These are phyloP conservation scores for Aurelia aurita complex sp. Pacific DNA, from an alignment of 30 jellyfish, hydroid and myxozoan genomes.

Conservation along the genomic window DNA sequence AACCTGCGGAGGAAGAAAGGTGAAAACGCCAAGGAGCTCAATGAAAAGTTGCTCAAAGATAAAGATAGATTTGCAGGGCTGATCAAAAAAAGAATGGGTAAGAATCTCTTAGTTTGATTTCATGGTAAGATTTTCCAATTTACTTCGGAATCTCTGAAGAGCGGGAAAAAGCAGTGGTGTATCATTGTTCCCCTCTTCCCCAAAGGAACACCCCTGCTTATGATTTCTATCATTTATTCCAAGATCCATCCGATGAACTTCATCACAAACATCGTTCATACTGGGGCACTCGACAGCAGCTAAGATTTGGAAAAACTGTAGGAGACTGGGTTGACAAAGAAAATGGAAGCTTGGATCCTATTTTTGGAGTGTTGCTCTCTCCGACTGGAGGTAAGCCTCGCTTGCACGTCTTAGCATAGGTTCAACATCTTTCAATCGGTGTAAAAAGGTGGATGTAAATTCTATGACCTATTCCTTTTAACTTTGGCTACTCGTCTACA, in stretches of 20 bases:
- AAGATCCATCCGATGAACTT: neutral
- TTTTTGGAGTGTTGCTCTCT: slow-evolving; percentile 70
- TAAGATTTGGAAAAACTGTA: slow-evolving; percentile 64
- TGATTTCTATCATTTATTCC: too few relatives aligned
- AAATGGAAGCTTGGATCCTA: slow-evolving; percentile 67
- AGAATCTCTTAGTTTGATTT: neutral
- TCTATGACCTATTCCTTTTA: too few relatives aligned
- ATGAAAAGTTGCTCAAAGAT: slow-evolving; percentile 20
- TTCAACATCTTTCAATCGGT: neutral
- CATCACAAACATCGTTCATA: slow-evolving; percentile 26
- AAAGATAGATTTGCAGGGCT: slow-evolving; percentile 42
- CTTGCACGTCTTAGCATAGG: neutral
- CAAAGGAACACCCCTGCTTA: too few relatives aligned
- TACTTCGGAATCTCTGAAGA: too few relatives aligned
- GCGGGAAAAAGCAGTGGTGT: too few relatives aligned
- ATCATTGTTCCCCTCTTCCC: too few relatives aligned
- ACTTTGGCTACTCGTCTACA: too few relatives aligned
- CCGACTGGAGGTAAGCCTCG: slow-evolving; percentile 71
- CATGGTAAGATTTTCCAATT: too few relatives aligned
- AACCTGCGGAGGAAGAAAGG: slow-evolving; percentile 1
- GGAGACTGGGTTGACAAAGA: slow-evolving; percentile 49
- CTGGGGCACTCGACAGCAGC: slow-evolving; percentile 83
- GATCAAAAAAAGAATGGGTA: slow-evolving; percentile 33
- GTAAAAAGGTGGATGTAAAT: neutral
- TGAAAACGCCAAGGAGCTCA: slow-evolving; percentile 1